Evolutionary conservation across 1,140 invertebrate genomes (phyloP).

Genomic region (Trissolcus basalis): DNA sequence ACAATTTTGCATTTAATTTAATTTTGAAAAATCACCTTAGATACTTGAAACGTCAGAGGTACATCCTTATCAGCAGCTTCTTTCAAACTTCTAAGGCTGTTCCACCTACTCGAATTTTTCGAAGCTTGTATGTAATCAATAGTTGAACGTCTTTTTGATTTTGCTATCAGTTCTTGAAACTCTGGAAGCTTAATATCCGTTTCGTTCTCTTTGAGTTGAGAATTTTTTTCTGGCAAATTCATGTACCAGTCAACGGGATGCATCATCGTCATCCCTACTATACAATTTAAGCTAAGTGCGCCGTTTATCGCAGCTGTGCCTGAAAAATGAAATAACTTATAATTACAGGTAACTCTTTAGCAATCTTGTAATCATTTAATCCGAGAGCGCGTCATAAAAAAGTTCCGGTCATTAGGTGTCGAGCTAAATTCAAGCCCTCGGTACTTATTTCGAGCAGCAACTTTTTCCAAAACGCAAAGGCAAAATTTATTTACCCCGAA

Average conservation of each 20-base stretch:
- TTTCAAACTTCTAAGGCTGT: slow-evolving; percentile 70
- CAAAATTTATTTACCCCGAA: slow-evolving; percentile 63
- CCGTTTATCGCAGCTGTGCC: slow-evolving; percentile 70
- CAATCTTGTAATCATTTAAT: slow-evolving; percentile 49
- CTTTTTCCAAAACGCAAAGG: too few relatives aligned
- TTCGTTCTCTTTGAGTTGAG: slow-evolving; percentile 21
- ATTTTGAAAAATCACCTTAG: slow-evolving; percentile 60
- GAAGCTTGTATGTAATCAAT: slow-evolving; percentile 60
- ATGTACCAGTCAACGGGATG: slow-evolving; percentile 71
- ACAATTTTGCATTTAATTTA: not conserved
- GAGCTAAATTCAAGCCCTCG: too few relatives aligned
- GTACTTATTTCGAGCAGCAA: not conserved
- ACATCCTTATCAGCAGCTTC: slow-evolving; percentile 61
- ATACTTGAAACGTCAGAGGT: slow-evolving; percentile 59
- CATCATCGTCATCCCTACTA: slow-evolving; percentile 72
- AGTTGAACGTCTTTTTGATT: slow-evolving; percentile 58
- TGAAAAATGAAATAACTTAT: slow-evolving; percentile 53
- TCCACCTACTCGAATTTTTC: slow-evolving; percentile 62
- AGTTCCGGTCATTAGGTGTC: slow-evolving; percentile 1
- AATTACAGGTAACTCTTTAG: slow-evolving; percentile 29
- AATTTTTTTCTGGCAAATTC: slow-evolving; percentile 32
- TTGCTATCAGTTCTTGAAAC: slow-evolving; percentile 40
- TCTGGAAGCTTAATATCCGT: slow-evolving; percentile 26
- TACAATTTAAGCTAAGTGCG: slow-evolving; percentile 69
- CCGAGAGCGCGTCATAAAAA: slow-evolving; percentile 5